Base-by-base conservation (phyloP, 2,888 invertebrate species). In the Mimachlamys varia region DNA sequence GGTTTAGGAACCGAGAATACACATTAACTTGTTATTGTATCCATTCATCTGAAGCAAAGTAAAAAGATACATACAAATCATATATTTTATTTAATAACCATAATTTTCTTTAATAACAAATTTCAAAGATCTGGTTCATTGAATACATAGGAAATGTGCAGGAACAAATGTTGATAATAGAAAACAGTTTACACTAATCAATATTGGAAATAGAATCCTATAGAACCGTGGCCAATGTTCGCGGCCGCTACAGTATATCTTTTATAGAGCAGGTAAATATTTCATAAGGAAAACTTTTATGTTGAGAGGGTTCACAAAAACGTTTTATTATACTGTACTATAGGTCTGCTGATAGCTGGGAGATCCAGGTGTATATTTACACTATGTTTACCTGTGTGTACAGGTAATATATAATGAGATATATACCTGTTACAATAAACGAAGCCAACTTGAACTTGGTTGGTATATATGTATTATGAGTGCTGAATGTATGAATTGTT, bases 361-460 rank as follows among this genome's bases (percentile, higher is more conserved):
- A 1, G 76, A 76, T 10, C 76, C 76, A 27, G 19, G 33, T 76
- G 33, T 76, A 76, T 76, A 76, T 76, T 76, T 76, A 76, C 76
- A 62, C n/a, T 62, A 27, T 62, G 27, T 22, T 62, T 62, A 62
- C 62, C 62, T 62, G 62, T 62, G n/a, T 58, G 76, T 76, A 76
- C 76, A 27, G 27, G 76, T 76, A 76, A 76, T 62, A n/a, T 62
- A 62, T n/a, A 44, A 44, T 27, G 76, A 76, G 76, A 76, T 76
- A 10, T 50, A 53, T 53, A 53, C 53, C 53, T 10, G 53, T 33
- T n/a, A 76, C 33, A 76, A 76, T 76, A 76, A 76, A 76, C 27
- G 76, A 2, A 33, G 76, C 27, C 76, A 3, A 76, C 76, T 33
- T 76, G 76, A 33, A 76, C 22, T 76, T 33, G 76, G 27, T 76